Percentiles rank a stretch among this genome's conserved stretches.
Conservation (phyloP, 2,888 invertebrate species). For the Sminthurides aquaticus region DNA sequence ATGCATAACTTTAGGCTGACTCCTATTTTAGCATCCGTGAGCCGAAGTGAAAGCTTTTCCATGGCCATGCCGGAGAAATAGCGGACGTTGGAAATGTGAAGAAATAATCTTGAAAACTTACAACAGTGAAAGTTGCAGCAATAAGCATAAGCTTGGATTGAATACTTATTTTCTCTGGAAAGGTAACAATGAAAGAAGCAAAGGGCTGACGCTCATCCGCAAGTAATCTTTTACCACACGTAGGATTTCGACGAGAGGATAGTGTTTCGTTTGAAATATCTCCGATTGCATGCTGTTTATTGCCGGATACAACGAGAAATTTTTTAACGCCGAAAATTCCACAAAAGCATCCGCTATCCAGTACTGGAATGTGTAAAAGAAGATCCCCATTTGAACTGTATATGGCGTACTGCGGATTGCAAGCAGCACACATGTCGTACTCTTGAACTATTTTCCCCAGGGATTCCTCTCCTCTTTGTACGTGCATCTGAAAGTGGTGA, state of each 20-base stretch:
- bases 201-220: conserved; percentile 14
- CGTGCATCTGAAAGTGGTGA: conserved; percentile 12
- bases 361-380: conserved; percentile 12
- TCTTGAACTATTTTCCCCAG: conserved; percentile 15
- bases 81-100: not conserved
- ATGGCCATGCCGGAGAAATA: too few relatives aligned
- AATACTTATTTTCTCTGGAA: conserved; percentile 6
- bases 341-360: conserved; percentile 19
- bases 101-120: conserved; percentile 11
- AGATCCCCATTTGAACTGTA: not conserved
- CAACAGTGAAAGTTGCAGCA: conserved; percentile 19
- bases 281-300: conserved; percentile 10
- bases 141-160: conserved; percentile 14
- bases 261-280: conserved; percentile 13
- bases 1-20: too few relatives aligned
- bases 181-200: not conserved
- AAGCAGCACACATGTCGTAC: conserved; percentile 14
- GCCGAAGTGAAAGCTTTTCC: too few relatives aligned
- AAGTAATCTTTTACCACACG: conserved; percentile 3
- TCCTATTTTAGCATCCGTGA: too few relatives aligned
- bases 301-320: conserved; percentile 8
- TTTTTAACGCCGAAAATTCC: conserved; percentile 19
- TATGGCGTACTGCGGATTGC: conserved; percentile 17
- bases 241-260: not conserved
- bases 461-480: conserved; percentile 2